Percentiles rank a stretch among this genome's conserved stretches.
Conservation (phyloP, 1,140 invertebrate genomes). For the Coelopa frigida region DNA sequence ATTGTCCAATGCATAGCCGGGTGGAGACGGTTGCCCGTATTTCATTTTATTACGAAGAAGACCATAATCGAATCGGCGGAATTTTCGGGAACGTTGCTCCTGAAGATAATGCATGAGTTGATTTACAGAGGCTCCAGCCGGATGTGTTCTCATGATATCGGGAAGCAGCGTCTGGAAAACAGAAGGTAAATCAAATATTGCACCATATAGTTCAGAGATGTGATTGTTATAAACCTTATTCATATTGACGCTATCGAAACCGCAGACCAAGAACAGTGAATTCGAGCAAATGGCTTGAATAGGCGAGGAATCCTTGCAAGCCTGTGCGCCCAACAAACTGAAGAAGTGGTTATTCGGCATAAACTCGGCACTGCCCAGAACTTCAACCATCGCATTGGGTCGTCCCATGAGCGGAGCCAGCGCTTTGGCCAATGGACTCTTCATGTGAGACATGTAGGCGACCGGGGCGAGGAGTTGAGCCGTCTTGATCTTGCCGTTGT, state of each 20-base stretch:
- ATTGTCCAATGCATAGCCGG: no score
- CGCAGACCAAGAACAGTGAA: constrained; percentile 50
- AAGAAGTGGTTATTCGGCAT: constrained; percentile 46
- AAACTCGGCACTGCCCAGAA: constrained; percentile 52
- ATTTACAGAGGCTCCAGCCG: constrained; percentile 69
- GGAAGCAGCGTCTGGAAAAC: no score
- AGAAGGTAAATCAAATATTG: no score
- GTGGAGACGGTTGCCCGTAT: no score
- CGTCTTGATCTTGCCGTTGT: constrained; percentile 50
- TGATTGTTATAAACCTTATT: no score
- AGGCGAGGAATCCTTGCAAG: constrained; percentile 45
- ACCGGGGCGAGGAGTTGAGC: constrained; percentile 54
- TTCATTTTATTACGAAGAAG: no score
- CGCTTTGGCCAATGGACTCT: background rate
- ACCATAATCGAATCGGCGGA: no score
- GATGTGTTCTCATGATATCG: constrained; percentile 34
- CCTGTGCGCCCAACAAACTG: constrained; percentile 38
- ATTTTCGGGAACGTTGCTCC: no score
- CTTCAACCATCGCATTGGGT: constrained; percentile 39
- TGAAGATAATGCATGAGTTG: constrained; percentile 68
- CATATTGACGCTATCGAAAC: constrained; percentile 45
- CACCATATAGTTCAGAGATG: no score
- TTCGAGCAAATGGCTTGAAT: constrained; percentile 50
- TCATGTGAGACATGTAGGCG: constrained; percentile 42
- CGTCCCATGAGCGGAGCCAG: constrained; percentile 8